phyloP scores from a whole-genome alignment of 2,888 invertebrate species.

The Dasypolia templi region DNA sequence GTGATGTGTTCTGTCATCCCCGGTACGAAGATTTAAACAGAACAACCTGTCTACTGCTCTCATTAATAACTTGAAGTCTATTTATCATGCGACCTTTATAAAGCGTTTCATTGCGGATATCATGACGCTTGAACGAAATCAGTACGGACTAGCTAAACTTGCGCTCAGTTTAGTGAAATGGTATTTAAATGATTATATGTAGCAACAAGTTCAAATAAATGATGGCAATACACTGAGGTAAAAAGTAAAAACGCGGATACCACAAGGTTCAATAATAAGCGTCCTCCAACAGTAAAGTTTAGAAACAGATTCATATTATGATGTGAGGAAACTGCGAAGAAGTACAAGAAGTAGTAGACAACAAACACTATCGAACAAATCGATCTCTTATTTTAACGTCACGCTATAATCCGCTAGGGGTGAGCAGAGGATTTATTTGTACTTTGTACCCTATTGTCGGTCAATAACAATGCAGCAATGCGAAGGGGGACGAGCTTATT shows the following conservation, averaged over 20 bases:
- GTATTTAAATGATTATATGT: not conserved
- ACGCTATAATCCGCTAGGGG: conserved; percentile 15
- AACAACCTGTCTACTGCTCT: not conserved
- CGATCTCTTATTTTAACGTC: not conserved
- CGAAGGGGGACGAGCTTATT: conserved; percentile 8
- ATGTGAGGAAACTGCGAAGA: not conserved
- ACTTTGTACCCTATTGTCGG: not conserved
- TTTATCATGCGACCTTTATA: no score
- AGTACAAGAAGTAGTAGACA: no score
- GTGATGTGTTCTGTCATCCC: not conserved
- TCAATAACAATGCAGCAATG: conserved; percentile 10
- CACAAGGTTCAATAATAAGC: conserved; percentile 5
- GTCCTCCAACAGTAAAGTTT: not conserved
- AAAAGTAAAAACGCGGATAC: not conserved
- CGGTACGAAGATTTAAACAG: not conserved
- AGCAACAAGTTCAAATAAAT: not conserved
- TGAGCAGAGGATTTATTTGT: conserved; percentile 10
- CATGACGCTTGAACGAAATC: not conserved
- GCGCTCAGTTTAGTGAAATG: not conserved
- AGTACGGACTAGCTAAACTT: not conserved
- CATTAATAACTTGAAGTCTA: not conserved
- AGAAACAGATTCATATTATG: not conserved
- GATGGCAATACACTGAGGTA: not conserved
- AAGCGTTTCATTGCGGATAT: not conserved
- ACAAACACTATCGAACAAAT: not conserved